Evolutionary conservation across 2,888 invertebrate species (phyloP).

Genomic region (Sicus ferrugineus): DNA sequence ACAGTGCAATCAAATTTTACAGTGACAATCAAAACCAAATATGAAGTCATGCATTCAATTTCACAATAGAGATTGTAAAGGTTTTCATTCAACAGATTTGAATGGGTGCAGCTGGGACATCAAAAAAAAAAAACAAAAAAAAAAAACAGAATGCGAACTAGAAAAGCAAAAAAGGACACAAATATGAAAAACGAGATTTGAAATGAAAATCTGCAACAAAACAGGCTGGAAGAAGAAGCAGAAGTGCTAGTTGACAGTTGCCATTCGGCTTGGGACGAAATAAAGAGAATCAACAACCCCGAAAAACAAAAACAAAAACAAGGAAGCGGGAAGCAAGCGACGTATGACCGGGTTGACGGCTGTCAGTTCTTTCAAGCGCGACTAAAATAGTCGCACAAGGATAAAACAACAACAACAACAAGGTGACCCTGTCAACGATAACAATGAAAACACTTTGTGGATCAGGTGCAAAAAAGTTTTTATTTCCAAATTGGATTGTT

Average conservation of each 20-base stretch:
- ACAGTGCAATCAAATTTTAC: too few species aligned
- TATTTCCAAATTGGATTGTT: constrained; percentile 46
- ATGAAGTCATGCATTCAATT: too few species aligned
- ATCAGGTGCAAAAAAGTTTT: constrained; percentile 47
- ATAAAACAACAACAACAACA: background rate
- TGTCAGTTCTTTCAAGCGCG: background rate
- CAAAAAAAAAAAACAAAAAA: constrained; percentile 6
- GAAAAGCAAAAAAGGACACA: background rate
- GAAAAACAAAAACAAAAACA: too few species aligned
- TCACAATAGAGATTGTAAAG: too few species aligned
- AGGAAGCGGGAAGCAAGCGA: too few species aligned
- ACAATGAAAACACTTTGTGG: constrained; percentile 30
- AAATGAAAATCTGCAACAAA: background rate
- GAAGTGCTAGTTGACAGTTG: constrained; percentile 14
- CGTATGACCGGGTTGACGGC: background rate
- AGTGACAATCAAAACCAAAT: too few species aligned
- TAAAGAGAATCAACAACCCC: too few species aligned
- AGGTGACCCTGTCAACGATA: background rate
- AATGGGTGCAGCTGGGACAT: too few species aligned
- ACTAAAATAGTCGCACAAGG: background rate
- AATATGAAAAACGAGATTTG: constrained; percentile 17
- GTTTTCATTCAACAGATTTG: too few species aligned
- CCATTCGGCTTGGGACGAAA: too few species aligned
- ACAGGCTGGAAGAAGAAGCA: background rate
- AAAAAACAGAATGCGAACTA: background rate